Conservation (phyloP, 2,888 invertebrate genomes). For the Morpho helenor region DNA sequence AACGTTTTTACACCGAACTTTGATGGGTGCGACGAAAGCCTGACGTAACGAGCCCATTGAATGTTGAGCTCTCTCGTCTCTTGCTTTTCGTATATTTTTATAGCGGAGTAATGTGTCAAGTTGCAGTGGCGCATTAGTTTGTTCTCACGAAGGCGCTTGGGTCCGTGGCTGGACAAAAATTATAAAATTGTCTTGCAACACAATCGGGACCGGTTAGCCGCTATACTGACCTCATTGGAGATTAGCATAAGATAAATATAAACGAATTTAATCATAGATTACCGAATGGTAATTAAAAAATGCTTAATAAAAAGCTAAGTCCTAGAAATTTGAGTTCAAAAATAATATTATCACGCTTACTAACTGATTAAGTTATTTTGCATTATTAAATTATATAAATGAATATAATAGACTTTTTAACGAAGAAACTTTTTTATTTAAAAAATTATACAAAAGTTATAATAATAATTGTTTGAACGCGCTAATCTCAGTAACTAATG, state of each 20-base stretch:
- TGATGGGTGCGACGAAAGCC: constrained; percentile 41
- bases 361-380: too few relatives aligned
- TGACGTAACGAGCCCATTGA: constrained; percentile 16
- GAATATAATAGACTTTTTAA: too few relatives aligned
- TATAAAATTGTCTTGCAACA: constrained; percentile 55
- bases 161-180: constrained; percentile 46
- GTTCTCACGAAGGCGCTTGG: constrained; percentile 75
- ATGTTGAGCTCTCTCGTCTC: constrained; percentile 16
- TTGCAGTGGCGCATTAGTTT: constrained; percentile 40
- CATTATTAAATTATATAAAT: too few relatives aligned
- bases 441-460: too few relatives aligned
- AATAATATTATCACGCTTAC: too few relatives aligned
- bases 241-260: background rate
- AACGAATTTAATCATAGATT: constrained; percentile 1
- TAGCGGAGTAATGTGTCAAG: constrained; percentile 23
- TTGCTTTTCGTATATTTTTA: constrained; percentile 3
- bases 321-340: too few relatives aligned
- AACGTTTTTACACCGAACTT: constrained; percentile 21
- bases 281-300: background rate
- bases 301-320: background rate
- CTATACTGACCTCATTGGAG: constrained; percentile 24
- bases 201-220: constrained; percentile 52
- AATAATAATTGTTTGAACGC: too few relatives aligned
- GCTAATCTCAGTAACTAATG: too few relatives aligned
- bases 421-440: too few relatives aligned